Conservation (phyloP, 2,113 vertebrate genomes). For the Laticauda laticaudata region DNA sequence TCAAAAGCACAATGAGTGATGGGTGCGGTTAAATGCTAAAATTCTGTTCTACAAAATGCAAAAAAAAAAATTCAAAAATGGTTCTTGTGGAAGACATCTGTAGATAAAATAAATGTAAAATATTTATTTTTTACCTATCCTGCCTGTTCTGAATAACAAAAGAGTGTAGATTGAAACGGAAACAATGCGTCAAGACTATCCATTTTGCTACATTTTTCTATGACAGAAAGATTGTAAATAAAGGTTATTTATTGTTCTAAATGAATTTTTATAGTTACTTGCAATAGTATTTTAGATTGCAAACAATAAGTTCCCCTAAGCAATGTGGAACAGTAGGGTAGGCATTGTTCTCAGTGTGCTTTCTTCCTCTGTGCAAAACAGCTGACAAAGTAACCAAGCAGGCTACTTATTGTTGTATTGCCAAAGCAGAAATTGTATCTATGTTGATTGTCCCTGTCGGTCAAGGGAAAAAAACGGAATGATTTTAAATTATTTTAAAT, state of each 20-base stretch:
- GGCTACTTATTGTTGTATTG: slow-evolving; percentile 31
- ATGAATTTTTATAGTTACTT: slow-evolving; percentile 57
- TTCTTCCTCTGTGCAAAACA: slow-evolving; percentile 51
- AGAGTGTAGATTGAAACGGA: slow-evolving; percentile 65
- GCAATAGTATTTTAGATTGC: slow-evolving; percentile 51
- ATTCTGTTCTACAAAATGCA: slow-evolving; percentile 65
- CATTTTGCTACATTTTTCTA: slow-evolving; percentile 68
- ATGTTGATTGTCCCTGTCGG: slow-evolving; percentile 6
- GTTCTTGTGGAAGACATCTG: slow-evolving; percentile 49
- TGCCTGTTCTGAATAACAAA: slow-evolving; percentile 64
- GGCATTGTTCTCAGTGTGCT: slow-evolving; percentile 42
- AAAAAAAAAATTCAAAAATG: slow-evolving; percentile 32
- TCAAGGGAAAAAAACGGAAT: slow-evolving; percentile 31
- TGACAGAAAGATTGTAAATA: slow-evolving; percentile 82
- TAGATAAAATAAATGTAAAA: slow-evolving; percentile 66
- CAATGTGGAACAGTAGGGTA: slow-evolving; percentile 45
- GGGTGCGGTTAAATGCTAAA: slow-evolving; percentile 50
- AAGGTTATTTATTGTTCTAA: slow-evolving; percentile 82
- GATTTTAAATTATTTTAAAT: background rate
- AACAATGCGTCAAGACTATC: slow-evolving; percentile 75
- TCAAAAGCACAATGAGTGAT: slow-evolving; percentile 73
- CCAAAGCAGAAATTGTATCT: slow-evolving; percentile 37
- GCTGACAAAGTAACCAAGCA: slow-evolving; percentile 31
- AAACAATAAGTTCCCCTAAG: slow-evolving; percentile 46
- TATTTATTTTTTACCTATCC: slow-evolving; percentile 78